Percentiles rank a stretch among this genome's conserved stretches.
Evolutionary conservation across 2,888 invertebrate species (phyloP).

Genomic region (Mythimna lalbum): DNA sequence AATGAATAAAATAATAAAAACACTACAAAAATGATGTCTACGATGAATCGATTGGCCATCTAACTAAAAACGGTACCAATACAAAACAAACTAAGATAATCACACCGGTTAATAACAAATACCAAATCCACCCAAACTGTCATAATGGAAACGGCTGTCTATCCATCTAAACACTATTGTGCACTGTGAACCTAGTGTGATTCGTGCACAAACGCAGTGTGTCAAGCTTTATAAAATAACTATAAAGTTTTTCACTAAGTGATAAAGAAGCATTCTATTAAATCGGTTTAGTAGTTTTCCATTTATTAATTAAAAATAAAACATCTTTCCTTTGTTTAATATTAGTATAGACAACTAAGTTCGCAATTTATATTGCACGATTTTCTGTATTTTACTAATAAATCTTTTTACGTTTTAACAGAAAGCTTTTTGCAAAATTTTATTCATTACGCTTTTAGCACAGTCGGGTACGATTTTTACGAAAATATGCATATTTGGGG

Average conservation of each 20-base stretch:
- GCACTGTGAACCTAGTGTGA: neutral
- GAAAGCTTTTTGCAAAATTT: neutral
- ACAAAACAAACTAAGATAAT: conserved; percentile 13
- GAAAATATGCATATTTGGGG: neutral
- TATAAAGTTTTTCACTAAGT: no score
- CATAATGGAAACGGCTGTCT: conserved; percentile 44
- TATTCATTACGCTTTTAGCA: neutral
- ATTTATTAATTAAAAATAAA: no score
- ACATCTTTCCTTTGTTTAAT: no score
- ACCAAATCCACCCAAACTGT: conserved; percentile 40
- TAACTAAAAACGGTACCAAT: conserved; percentile 16
- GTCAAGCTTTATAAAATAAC: neutral
- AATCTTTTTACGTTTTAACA: neutral
- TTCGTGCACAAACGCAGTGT: neutral
- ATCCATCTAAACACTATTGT: neutral
- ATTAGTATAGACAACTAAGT: no score
- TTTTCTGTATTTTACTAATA: neutral
- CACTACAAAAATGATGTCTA: conserved; percentile 28
- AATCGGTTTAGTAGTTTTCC: no score
- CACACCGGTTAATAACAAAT: conserved; percentile 48
- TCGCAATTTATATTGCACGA: neutral
- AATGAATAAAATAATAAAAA: conserved; percentile 1
- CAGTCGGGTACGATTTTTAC: neutral
- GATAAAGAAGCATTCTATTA: no score
- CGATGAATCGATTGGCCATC: conserved; percentile 12